Evolutionary conservation across 2,797 vertebrate genomes (phyloP), one percentile per base, ranked within the genome.

Genomic region (Lepilemur ruficaudatus): DNA sequence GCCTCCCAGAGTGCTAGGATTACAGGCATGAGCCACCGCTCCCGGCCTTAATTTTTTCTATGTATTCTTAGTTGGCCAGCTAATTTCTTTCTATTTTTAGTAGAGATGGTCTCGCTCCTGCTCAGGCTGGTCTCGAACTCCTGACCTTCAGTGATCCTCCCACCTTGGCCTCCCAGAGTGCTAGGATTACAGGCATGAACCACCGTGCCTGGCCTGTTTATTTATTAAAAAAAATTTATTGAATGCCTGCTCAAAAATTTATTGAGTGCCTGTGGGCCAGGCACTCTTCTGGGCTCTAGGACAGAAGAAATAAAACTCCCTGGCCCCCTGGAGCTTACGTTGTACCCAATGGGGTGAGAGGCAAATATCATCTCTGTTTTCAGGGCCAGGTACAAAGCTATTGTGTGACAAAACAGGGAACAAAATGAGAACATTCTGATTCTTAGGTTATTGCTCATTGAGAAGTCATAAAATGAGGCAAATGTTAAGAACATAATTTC

Each of bases 211-310:
- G 38, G 38, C 38, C 38, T 38, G 38, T 38, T 38, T 38, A 38
- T 38, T 38, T 38, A 38, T 38, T 38, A 67, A 85, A 72, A 92
- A 94, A 50, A 87, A 79, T 78, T 85, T 85, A 82, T 35, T 12
- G 41, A 79, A 65, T 90, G 82, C 57, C 55, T 94, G 35, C 85
- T 38, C 38, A 92, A 94, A 50, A 87, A 79, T 78, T 85, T 85
- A 82, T 35, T 12, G 41, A 79, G 59, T 90, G 82, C 57, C 55
- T 88, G 72, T 48, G 55, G 79, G 59, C 41, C 80, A 94, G 50
- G 25, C 13, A 92, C 23, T 75, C n/a, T 72, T 81, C 30, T 72
- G 75, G 46, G 46, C 48, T 89, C 70, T 75, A 65, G 30, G 46
- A 87, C 57, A 93, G 89, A 86, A 80, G 11, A 78, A 89, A 92